A percentile compares a stretch with the other conserved stretches of the same genome.
These are phyloP conservation scores for Cheirogaleus medius DNA, from an alignment of 2,113 vertebrate genomes.

Conservation along the genomic window DNA sequence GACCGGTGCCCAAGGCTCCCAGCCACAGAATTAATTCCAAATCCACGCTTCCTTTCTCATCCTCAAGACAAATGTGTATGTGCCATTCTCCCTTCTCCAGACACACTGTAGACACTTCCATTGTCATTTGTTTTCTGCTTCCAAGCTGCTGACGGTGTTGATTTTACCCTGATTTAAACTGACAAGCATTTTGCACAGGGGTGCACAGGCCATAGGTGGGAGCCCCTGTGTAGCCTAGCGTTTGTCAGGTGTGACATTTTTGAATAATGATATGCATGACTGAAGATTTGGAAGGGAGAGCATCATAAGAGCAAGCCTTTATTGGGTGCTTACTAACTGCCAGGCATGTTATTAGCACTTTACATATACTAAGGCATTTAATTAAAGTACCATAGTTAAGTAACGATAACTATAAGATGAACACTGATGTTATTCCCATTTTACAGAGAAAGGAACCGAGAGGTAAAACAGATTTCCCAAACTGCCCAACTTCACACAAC, in stretches of 20 bases:
- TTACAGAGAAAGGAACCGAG: background rate
- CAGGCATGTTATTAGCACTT: background rate
- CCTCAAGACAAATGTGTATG: background rate
- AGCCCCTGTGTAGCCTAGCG: background rate
- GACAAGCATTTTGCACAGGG: background rate
- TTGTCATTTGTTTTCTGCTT: background rate
- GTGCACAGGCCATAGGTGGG: rapidly evolving
- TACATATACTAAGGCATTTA: background rate
- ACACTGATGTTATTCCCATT: background rate
- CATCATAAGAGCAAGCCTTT: background rate
- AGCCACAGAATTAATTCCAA: background rate
- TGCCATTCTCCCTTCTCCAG: background rate
- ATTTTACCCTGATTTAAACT: background rate
- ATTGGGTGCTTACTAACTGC: background rate
- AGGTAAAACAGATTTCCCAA: background rate
- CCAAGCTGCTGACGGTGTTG: background rate
- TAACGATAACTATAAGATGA: background rate
- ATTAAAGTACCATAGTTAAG: background rate
- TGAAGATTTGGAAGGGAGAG: background rate
- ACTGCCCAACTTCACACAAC: background rate
- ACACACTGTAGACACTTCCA: background rate
- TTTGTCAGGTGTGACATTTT: background rate
- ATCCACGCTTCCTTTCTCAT: background rate
- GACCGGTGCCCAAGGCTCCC: background rate
- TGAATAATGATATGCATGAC: background rate